Conservation (phyloP, 2,888 invertebrate species). For the Patella depressa region DNA sequence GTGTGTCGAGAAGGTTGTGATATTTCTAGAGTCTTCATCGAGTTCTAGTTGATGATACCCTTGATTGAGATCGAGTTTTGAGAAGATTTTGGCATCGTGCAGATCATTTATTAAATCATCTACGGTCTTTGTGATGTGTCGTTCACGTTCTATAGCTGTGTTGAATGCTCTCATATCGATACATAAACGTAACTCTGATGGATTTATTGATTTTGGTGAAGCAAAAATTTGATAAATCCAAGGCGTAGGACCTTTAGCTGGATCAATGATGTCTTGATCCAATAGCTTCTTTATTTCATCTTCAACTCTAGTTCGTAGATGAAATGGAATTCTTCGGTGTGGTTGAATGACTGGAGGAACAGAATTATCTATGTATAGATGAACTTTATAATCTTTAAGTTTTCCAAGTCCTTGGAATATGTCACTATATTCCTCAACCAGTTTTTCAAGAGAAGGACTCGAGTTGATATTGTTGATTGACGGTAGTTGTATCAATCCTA, state of each 20-base stretch:
- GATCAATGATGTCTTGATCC: slow-evolving; percentile 30
- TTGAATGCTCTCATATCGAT: slow-evolving; percentile 47
- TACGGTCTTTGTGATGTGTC: slow-evolving; percentile 43
- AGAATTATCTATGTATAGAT: slow-evolving; percentile 20
- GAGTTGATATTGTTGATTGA: slow-evolving; percentile 6
- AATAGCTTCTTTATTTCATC: slow-evolving; percentile 27
- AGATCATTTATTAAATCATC: slow-evolving; percentile 43
- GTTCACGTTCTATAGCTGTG: slow-evolving; percentile 38
- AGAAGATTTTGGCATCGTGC: slow-evolving; percentile 42
- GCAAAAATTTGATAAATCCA: slow-evolving; percentile 32
- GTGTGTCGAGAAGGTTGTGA: slow-evolving; percentile 44
- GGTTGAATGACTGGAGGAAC: slow-evolving; percentile 33
- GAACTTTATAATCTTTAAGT: slow-evolving; percentile 29
- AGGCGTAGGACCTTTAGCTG: slow-evolving; percentile 29
- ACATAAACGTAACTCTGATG: slow-evolving; percentile 42
- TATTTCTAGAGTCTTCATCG: slow-evolving; percentile 36
- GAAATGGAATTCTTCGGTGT: slow-evolving; percentile 40
- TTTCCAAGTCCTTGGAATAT: slow-evolving; percentile 37
- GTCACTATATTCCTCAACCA: not conserved
- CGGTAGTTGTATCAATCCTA: not conserved
- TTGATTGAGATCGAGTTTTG: slow-evolving; percentile 40
- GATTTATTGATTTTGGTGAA: slow-evolving; percentile 34
- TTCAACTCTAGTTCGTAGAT: slow-evolving; percentile 30
- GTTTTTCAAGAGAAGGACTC: not conserved
- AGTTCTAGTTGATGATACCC: slow-evolving; percentile 49